Evolutionary conservation across 1,140 invertebrate species (phyloP).

Genomic region (Sarcophaga bullata): DNA sequence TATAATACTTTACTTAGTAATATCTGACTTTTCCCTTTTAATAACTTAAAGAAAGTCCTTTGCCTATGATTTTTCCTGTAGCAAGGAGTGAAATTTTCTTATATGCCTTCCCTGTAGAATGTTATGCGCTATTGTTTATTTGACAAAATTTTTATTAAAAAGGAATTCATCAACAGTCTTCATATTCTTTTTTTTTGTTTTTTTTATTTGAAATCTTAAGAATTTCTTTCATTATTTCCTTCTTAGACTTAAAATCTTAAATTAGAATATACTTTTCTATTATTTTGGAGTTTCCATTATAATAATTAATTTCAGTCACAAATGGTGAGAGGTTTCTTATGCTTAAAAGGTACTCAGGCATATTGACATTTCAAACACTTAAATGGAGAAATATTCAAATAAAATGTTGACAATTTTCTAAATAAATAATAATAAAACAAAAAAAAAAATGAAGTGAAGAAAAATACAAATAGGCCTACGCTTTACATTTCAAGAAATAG

Average conservation of each 20-base stretch:
- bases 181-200: neutral
- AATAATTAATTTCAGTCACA: slow-evolving; percentile 22
- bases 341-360: slow-evolving; percentile 25
- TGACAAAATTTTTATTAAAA: neutral
- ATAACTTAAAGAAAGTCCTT: no score
- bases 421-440: no score
- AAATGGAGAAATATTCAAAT: neutral
- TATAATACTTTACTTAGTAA: neutral
- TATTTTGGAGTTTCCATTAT: slow-evolving; percentile 12
- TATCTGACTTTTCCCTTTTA: neutral
- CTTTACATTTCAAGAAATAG: no score
- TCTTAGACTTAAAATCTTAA: neutral
- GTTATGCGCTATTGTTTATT: neutral
- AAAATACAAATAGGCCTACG: neutral
- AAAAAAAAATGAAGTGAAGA: neutral
- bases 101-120: neutral
- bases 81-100: neutral
- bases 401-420: no score
- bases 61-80: neutral
- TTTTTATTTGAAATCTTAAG: neutral
- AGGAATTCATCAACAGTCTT: neutral
- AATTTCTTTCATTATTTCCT: slow-evolving; percentile 10
- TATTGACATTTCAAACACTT: slow-evolving; percentile 34
- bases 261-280: neutral
- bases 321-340: neutral